Evolutionary conservation across 2,888 invertebrate species (phyloP), one percentile per base, ranked within the genome.

Genomic region (Dicranocentrus wangi): DNA sequence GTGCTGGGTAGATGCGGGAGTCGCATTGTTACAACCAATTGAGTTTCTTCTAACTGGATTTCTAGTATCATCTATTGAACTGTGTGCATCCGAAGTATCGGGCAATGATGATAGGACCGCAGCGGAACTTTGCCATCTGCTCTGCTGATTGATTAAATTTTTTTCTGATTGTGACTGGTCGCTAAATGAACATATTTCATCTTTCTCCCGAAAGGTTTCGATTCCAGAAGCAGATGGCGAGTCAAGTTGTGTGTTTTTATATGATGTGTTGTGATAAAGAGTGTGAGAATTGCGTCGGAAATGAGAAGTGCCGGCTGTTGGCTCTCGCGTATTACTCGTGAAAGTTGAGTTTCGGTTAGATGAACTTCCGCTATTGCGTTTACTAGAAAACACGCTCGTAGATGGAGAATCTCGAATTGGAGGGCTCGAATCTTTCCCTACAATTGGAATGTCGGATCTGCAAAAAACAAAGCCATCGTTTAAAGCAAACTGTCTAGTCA

Each of bases 261-360:
- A 61, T 10, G 51, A 5, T 1, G 80, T 66, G 47, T 80, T 72
- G 61, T 73, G 80, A 68, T 72, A 80, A 1, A 47, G 3, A 13
- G 80, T 15, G 13, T 73, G 73, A 7, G n/a, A 47, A 25, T 75
- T 72, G 1, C 58, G 61, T 1, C 51, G 61, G n/a, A n/a, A n/a
- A n/a, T n/a, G n/a, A n/a, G n/a, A n/a, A n/a, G n/a, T n/a, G n/a
- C n/a, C n/a, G n/a, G n/a, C n/a, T n/a, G n/a, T n/a, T n/a, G n/a
- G n/a, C n/a, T n/a, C n/a, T n/a, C n/a, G n/a, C n/a, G n/a, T n/a
- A n/a, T n/a, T n/a, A n/a, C n/a, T n/a, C n/a, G n/a, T n/a, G n/a
- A n/a, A n/a, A n/a, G n/a, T n/a, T n/a, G n/a, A n/a, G n/a, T n/a
- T n/a, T n/a, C n/a, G n/a, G n/a, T n/a, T n/a, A n/a, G n/a, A n/a